phyloP scores from a whole-genome alignment of 2,797 vertebrate species.

The Hoplostethus atlanticus region DNA sequence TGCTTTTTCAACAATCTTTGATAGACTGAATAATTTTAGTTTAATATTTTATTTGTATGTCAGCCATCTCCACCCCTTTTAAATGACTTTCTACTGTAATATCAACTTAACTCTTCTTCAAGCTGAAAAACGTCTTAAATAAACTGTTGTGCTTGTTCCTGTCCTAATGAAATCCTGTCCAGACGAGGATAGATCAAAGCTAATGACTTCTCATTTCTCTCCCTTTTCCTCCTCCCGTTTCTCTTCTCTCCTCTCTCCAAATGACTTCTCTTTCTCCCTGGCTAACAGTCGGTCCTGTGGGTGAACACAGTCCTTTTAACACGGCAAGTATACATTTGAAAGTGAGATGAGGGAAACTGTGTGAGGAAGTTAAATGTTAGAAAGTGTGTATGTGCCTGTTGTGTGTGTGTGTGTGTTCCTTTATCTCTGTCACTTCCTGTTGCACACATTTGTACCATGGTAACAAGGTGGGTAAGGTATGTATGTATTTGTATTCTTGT shows the following conservation, averaged over 20 bases:
- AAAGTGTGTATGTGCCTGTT: no score
- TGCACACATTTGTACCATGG: background rate
- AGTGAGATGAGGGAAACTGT: background rate
- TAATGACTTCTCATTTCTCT: background rate
- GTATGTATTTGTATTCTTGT: no score
- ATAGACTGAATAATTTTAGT: no score
- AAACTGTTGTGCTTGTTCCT: background rate
- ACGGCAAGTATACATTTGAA: background rate
- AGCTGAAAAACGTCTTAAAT: no score
- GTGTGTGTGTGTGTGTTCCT: background rate
- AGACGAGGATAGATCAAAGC: background rate
- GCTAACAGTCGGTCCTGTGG: background rate
- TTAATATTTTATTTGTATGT: no score
- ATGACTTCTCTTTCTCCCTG: background rate
- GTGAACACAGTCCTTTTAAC: background rate
- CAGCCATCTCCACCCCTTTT: no score
- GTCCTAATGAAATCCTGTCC: background rate
- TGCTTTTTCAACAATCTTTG: no score
- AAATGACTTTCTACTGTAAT: no score
- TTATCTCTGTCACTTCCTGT: slow-evolving; percentile 3
- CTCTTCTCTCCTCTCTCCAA: background rate
- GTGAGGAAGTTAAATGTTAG: background rate
- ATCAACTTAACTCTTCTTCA: no score
- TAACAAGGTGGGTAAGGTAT: no score
- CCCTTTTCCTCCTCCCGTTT: background rate